Evolutionary conservation across 2,113 vertebrate species (phyloP), one percentile per base, ranked within the genome.

Genomic region (Syngnathoides biaculeatus): DNA sequence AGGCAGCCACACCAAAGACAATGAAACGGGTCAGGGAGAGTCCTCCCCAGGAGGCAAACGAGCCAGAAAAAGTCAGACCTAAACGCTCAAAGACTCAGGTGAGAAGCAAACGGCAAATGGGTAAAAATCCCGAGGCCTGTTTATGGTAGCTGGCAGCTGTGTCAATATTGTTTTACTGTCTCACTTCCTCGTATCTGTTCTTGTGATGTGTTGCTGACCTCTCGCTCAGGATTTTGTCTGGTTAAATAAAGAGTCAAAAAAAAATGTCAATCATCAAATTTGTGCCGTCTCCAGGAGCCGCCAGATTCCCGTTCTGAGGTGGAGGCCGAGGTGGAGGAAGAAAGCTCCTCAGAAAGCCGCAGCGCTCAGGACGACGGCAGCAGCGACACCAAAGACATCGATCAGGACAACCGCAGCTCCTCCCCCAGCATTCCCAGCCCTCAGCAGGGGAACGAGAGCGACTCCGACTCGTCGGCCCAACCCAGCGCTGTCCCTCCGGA

Each of bases 341-440:
- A 98, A 81, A 98, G 96, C 84, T 98, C 96, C 0, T 98, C 96
- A 0, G 96, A 98, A 82, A 98, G 96, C 76, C 96, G 95, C 81
- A 99, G 97, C 0, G 94, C 96, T 85, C 97, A 98, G 4, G 96
- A 98, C 0, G 96, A 99, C 68, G 95, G 95, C 64, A 98, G 96
- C 92, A 99, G 96, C 0, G 97, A 99, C 84, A 93, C 96, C 84
- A 99, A 99, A 90, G 97, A 98, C 92, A 98, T 98, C 0, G 97
- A 98, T 90, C 97, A 98, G 91, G 97, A 99, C 88, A 99, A 99
- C 91, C 94, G 96, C 84, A 98, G 96, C 92, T 98, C 97, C 0
- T 98, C 97, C 0, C 97, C 97, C 77, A 99, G 97, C 88, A 95
- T 99, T 85, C 93, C 97, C 52, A 98, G 96, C 84, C 97, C 97